A percentile compares a stretch with the other conserved stretches of the same genome.
phyloP scores from a whole-genome alignment of 1,140 invertebrate genomes.

The Drosophila bocki region DNA sequence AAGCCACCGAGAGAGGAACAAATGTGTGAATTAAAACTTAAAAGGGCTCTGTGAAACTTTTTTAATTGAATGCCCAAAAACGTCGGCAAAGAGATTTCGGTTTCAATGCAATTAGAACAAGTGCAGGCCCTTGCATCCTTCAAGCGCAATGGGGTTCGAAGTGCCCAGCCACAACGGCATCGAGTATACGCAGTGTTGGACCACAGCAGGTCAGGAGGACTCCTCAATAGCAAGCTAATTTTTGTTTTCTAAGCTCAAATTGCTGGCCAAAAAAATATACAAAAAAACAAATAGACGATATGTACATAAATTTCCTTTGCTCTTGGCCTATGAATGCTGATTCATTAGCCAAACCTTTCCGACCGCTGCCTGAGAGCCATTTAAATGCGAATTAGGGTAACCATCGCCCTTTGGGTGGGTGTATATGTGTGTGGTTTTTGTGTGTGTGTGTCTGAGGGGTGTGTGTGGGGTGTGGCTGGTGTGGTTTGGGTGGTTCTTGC shows the following conservation, averaged over 20 bases:
- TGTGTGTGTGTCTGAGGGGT: not conserved
- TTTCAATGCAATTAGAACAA: slow-evolving; percentile 61
- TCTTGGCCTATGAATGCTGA: slow-evolving; percentile 65
- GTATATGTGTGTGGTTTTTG: not conserved
- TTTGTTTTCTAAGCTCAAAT: slow-evolving; percentile 58
- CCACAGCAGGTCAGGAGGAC: slow-evolving; percentile 30
- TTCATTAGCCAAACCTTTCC: slow-evolving; percentile 66
- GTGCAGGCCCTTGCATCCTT: slow-evolving; percentile 22
- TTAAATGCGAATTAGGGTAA: slow-evolving; percentile 68
- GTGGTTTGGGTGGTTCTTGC: slow-evolving; percentile 14
- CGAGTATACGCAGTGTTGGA: slow-evolving; percentile 38
- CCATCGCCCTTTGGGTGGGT: slow-evolving; percentile 24
- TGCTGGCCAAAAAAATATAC: slow-evolving; percentile 19
- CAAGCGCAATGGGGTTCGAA: slow-evolving; percentile 8
- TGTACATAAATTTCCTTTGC: slow-evolving; percentile 33
- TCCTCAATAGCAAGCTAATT: slow-evolving; percentile 69
- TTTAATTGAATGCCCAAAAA: slow-evolving; percentile 28
- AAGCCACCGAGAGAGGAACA: not conserved
- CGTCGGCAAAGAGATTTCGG: not conserved
- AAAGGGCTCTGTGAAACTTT: slow-evolving; percentile 18
- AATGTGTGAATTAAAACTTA: slow-evolving; percentile 22
- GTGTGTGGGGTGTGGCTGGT: slow-evolving; percentile 29
- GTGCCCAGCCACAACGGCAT: slow-evolving; percentile 12
- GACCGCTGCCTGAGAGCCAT: slow-evolving; percentile 41
- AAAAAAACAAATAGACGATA: slow-evolving; percentile 14